phyloP scores from a whole-genome alignment of 2,113 vertebrate genomes.

The Odontophorus gujanensis region DNA sequence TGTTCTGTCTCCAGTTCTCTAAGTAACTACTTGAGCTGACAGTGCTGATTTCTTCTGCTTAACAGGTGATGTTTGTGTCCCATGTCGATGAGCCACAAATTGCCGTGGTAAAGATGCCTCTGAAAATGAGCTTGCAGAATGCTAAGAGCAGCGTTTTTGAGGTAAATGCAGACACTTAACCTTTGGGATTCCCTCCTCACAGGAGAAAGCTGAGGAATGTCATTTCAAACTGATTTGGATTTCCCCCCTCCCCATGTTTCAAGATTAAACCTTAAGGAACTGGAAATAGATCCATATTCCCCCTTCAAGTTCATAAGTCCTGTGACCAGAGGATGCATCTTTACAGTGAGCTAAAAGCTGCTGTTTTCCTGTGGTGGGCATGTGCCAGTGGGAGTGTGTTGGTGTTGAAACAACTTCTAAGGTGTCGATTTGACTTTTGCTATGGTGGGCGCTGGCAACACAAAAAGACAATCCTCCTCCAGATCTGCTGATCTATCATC shows the following conservation, averaged over 20 bases:
- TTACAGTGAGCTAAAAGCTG: neutral
- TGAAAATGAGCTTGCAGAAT: conserved; percentile 78
- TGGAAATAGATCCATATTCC: neutral
- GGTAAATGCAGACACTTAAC: conserved; percentile 38
- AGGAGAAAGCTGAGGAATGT: conserved; percentile 44
- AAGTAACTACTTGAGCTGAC: neutral
- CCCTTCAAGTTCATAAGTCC: neutral
- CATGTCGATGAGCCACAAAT: conserved; percentile 83
- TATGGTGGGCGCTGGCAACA: conserved; percentile 39
- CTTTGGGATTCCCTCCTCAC: neutral
- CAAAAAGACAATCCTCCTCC: conserved; percentile 63
- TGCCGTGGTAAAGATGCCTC: conserved; percentile 75
- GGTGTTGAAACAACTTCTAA: conserved; percentile 18
- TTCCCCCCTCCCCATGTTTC: neutral
- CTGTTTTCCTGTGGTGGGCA: neutral
- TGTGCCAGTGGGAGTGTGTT: neutral
- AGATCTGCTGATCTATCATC: conserved; percentile 64
- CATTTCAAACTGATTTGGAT: neutral
- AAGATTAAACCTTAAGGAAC: conserved; percentile 50
- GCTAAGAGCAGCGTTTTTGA: conserved; percentile 65
- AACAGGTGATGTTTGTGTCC: conserved; percentile 80
- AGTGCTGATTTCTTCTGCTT: neutral
- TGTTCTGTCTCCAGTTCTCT: neutral
- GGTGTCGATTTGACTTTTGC: neutral
- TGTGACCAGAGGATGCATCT: neutral